Percentiles rank a stretch among this genome's conserved stretches.
phyloP scores from a whole-genome alignment of 2,113 vertebrate species.

The Atrichornis clamosus region DNA sequence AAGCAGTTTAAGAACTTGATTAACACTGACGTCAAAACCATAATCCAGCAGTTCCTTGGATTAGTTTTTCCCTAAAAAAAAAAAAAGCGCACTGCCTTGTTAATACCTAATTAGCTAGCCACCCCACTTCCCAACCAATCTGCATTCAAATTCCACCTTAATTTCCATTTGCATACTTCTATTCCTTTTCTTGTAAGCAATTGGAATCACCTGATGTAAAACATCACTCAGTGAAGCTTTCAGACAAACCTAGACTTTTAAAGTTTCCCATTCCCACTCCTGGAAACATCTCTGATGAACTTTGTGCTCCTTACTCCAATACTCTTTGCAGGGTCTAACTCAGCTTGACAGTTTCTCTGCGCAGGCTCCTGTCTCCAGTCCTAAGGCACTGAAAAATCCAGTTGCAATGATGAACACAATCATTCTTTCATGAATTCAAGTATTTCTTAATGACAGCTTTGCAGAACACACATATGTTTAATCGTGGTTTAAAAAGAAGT shows the following conservation, averaged over 20 bases:
- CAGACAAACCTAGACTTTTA: not conserved
- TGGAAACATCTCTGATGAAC: not conserved
- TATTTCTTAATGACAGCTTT: not conserved
- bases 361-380: not conserved
- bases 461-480: not conserved
- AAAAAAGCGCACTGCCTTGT: not conserved
- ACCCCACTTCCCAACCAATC: not conserved
- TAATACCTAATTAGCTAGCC: not conserved
- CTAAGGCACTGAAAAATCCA: not conserved
- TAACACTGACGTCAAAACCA: not conserved
- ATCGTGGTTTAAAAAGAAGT: not conserved
- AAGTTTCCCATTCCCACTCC: not conserved
- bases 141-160: not conserved
- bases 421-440: not conserved
- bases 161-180: not conserved
- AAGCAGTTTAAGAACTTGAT: conserved; percentile 1
- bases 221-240: not conserved
- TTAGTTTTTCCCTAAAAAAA: not conserved
- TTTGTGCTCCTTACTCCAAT: not conserved
- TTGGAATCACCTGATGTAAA: not conserved
- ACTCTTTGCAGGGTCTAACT: not conserved
- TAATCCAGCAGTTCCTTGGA: conserved; percentile 3
- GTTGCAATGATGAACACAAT: not conserved
- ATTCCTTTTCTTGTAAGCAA: not conserved
- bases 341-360: not conserved